phyloP scores from a whole-genome alignment of 30 jellyfish, hydroid and myxozoan species.

The Turritopsis dohrnii region DNA sequence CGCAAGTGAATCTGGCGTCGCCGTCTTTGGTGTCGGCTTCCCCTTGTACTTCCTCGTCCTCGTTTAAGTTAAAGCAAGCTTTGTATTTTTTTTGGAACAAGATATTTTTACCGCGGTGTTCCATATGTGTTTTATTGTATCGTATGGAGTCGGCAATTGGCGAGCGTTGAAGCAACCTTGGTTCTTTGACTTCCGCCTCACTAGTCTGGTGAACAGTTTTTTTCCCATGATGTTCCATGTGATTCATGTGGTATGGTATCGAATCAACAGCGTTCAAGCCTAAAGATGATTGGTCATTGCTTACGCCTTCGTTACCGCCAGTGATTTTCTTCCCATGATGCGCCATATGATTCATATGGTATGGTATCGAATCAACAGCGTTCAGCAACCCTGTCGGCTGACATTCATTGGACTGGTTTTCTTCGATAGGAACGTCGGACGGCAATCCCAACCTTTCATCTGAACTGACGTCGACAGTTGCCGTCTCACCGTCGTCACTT shows the following conservation, averaged over 20 bases:
- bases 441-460: background rate
- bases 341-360: conserved; percentile 23
- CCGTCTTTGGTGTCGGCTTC: background rate
- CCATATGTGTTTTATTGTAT: conserved; percentile 26
- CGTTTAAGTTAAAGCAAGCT: background rate
- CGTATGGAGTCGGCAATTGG: conserved; percentile 14
- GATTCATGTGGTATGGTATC: background rate
- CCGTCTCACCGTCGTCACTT: conserved; percentile 26
- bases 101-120: conserved; percentile 31
- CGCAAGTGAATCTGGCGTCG: conserved; percentile 38
- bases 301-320: background rate
- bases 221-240: background rate
- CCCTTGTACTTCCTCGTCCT: background rate
- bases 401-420: background rate
- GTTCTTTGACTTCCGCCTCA: background rate
- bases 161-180: background rate
- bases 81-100: conserved; percentile 15
- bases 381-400: background rate
- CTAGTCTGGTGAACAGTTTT: background rate
- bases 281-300: background rate
- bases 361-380: conserved; percentile 18
- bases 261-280: background rate
- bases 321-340: conserved; percentile 29
- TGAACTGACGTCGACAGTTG: conserved; percentile 34
- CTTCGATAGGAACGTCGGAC: background rate